Conservation (phyloP, 2,797 vertebrate genomes). For the Cirrhinus mrigala region DNA sequence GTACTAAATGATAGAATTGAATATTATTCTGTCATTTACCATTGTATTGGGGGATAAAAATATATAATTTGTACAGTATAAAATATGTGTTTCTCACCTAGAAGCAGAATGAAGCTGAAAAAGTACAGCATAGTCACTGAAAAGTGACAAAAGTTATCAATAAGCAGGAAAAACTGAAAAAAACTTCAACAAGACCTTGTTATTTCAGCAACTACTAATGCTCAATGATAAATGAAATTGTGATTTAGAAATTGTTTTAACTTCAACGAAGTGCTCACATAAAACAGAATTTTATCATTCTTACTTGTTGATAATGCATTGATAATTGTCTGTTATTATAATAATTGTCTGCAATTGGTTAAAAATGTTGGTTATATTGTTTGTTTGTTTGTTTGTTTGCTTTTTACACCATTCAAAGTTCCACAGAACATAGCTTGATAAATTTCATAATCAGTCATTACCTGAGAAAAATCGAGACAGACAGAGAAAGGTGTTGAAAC, state of each 20-base stretch:
- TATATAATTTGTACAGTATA: too few relatives aligned
- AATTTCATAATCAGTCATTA: neutral
- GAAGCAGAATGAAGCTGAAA: constrained; percentile 24
- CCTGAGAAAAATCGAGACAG: neutral
- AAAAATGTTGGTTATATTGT: neutral
- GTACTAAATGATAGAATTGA: too few relatives aligned
- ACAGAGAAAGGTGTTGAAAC: neutral
- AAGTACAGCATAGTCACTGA: constrained; percentile 33
- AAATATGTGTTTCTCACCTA: neutral
- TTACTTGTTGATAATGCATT: neutral
- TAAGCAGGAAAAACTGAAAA: neutral
- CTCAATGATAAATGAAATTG: neutral
- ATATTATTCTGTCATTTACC: too few relatives aligned
- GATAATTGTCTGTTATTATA: neutral
- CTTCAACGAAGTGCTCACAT: neutral
- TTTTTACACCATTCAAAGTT: too few relatives aligned
- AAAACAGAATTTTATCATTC: neutral
- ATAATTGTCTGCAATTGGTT: too few relatives aligned
- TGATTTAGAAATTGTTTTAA: neutral
- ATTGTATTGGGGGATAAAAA: too few relatives aligned
- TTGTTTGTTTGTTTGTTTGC: too few relatives aligned
- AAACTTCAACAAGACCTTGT: neutral
- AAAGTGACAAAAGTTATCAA: neutral
- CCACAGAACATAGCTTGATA: too few relatives aligned
- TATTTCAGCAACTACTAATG: neutral